A percentile compares a stretch with the other conserved stretches of the same genome.
Evolutionary conservation across 2,113 vertebrate species (phyloP).

Genomic region (Cercopithecus mona): DNA sequence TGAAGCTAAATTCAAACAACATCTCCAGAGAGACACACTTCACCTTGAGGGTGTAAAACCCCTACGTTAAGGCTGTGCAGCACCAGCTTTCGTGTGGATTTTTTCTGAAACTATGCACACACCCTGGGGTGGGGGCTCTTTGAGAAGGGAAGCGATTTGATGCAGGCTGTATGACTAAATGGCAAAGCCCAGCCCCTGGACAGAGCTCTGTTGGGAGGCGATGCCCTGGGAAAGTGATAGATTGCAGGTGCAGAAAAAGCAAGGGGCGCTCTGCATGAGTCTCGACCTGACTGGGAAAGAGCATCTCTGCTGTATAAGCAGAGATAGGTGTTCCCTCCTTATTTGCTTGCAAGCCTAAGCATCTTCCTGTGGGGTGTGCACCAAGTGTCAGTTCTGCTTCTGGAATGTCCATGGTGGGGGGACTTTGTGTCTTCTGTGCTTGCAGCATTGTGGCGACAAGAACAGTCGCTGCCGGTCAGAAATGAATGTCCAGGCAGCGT

Average conservation of each 20-base stretch:
- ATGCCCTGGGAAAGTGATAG: not conserved
- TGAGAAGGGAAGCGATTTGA: not conserved
- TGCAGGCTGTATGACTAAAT: too few species aligned
- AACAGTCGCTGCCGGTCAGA: slow-evolving; percentile 85
- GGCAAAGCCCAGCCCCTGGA: not conserved
- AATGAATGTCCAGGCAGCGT: slow-evolving; percentile 88
- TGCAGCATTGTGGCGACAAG: slow-evolving; percentile 84
- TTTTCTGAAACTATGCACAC: not conserved
- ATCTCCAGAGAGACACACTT: not conserved
- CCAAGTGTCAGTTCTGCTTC: accelerated
- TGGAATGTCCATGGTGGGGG: not conserved
- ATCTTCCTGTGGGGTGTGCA: not conserved
- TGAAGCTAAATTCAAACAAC: not conserved
- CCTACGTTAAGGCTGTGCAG: accelerated
- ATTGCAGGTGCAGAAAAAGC: too few species aligned
- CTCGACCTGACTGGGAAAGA: not conserved
- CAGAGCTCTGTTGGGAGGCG: not conserved
- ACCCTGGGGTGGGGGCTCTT: accelerated
- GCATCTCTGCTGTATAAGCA: not conserved
- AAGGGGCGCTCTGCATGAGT: accelerated
- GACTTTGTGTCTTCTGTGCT: not conserved
- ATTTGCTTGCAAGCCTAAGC: accelerated
- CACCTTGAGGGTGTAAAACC: not conserved
- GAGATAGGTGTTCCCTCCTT: not conserved
- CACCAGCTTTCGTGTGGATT: too few species aligned